Base-by-base conservation (phyloP, 1,140 invertebrate genomes). In the Platyscapa corneri region DNA sequence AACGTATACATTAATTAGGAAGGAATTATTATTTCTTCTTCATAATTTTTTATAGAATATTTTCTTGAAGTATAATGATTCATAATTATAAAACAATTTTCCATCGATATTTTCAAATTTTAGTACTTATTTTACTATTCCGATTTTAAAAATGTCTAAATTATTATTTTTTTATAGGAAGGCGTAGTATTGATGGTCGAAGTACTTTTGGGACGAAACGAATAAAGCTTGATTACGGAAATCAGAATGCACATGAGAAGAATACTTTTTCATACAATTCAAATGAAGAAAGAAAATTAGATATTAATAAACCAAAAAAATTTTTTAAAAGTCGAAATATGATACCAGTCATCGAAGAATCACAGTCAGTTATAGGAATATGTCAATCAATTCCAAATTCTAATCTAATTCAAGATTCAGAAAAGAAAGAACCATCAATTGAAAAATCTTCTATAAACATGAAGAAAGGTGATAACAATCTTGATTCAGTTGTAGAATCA, bases 301-400 rank as follows among this genome's bases (percentile, higher is more conserved):
- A 87, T 87, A 34, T 86, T 42, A 81, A 88, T 42, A 97, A 97
- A 90, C 97, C 97, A 72, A 97, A 97, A 89, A 98, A 98, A 90
- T 98, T 98, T 93, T 98, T 98, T 91, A 98, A 98, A 90, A 97
- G 97, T 89, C 94, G 97, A 49, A 97, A 96, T 92, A 93, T 94
- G 3, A 95, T 95, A 74, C 91, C 94, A 27, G 90, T 86, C 12
- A 60, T 87, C n/a, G 91, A 87, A 49, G 76, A 80, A 56, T 77
- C 64, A 23, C 16, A 20, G 12, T 60, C 64, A n/a, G 34, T 30
- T 74, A 46, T 30, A 53, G 70, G 42, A 39, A n/a, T 79, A 20
- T 14, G 8, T 60, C 32, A 34, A 53, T 46, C 84, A 34, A 72
- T 78, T 70, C n/a, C n/a, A 23, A 85, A 64, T 34, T 14, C 82